Conservation (phyloP, 2,888 invertebrate species). For the Yponomeuta plumbellus region DNA sequence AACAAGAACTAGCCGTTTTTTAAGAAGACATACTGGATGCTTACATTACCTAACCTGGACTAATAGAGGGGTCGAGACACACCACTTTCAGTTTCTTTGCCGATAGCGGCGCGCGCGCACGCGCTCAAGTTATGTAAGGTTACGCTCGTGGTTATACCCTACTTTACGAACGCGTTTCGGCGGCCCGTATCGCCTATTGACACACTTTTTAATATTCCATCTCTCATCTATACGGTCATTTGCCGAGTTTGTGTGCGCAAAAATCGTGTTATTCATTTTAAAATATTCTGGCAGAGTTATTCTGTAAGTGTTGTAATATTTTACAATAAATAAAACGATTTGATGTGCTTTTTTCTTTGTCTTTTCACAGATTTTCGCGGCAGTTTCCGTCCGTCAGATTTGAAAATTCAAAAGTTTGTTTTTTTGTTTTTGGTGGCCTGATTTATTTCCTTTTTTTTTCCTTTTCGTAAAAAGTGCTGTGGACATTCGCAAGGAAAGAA, state of each 20-base stretch:
- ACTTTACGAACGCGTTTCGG: conserved; percentile 28
- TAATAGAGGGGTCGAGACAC: not conserved
- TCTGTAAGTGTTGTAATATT: not conserved
- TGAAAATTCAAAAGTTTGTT: not conserved
- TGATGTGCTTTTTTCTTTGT: not conserved
- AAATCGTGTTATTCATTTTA: not conserved
- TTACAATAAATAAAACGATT: not conserved
- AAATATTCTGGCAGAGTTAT: not conserved
- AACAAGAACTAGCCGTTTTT: not conserved
- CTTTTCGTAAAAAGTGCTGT: conserved; percentile 23
- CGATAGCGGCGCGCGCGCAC: conserved; percentile 49
- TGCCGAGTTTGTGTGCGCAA: not conserved
- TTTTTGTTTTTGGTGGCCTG: conserved; percentile 23
- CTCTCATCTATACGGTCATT: conserved; percentile 19
- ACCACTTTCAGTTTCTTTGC: conserved; percentile 68
- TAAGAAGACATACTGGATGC: not conserved
- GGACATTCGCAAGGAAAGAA: conserved; percentile 42
- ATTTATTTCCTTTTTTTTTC: conserved; percentile 32
- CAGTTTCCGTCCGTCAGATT: not conserved
- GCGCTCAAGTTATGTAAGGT: conserved; percentile 45
- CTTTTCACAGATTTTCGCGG: not conserved
- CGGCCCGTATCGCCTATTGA: conserved; percentile 57
- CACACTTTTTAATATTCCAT: conserved; percentile 49
- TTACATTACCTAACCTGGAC: conserved; percentile 8
- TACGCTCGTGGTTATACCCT: conserved; percentile 20